phyloP scores from a whole-genome alignment of 53 echinoderm and acorn worm species.

The Actinopyga echinites region DNA sequence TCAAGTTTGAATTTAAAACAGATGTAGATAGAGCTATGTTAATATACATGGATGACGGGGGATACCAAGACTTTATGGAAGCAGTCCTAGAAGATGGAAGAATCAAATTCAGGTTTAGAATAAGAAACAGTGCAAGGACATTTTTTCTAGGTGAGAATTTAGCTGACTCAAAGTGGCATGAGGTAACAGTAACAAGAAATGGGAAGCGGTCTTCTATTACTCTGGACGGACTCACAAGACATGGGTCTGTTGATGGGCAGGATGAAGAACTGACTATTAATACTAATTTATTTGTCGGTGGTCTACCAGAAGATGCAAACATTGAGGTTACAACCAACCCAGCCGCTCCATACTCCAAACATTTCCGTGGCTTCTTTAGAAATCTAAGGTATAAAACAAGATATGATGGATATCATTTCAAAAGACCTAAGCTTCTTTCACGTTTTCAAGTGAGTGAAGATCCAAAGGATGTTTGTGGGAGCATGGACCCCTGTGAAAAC shows the following conservation, averaged over 20 bases:
- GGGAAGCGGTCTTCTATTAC: conserved; percentile 51
- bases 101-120: conserved; percentile 63
- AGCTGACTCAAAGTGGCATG: conserved; percentile 71
- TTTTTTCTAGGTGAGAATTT: conserved; percentile 65
- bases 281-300: conserved; percentile 81
- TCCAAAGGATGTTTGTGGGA: conserved; percentile 74
- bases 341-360: conserved; percentile 50
- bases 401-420: conserved; percentile 20
- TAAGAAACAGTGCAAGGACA: conserved; percentile 73
- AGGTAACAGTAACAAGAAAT: conserved; percentile 64
- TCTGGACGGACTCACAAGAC: conserved; percentile 56
- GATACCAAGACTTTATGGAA: conserved; percentile 67
- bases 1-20: conserved; percentile 88
- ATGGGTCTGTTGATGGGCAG: conserved; percentile 61
- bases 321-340: conserved; percentile 44
- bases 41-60: conserved; percentile 69
- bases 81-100: conserved; percentile 51
- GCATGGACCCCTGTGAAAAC: conserved; percentile 73
- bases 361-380: conserved; percentile 69
- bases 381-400: conserved; percentile 75
- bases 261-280: conserved; percentile 49
- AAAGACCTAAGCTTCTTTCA: conserved; percentile 55
- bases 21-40: conserved; percentile 49
- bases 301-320: conserved; percentile 58
- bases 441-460: conserved; percentile 49